Base-by-base conservation (phyloP, 2,113 vertebrate genomes). In the Amazona guildingii region DNA sequence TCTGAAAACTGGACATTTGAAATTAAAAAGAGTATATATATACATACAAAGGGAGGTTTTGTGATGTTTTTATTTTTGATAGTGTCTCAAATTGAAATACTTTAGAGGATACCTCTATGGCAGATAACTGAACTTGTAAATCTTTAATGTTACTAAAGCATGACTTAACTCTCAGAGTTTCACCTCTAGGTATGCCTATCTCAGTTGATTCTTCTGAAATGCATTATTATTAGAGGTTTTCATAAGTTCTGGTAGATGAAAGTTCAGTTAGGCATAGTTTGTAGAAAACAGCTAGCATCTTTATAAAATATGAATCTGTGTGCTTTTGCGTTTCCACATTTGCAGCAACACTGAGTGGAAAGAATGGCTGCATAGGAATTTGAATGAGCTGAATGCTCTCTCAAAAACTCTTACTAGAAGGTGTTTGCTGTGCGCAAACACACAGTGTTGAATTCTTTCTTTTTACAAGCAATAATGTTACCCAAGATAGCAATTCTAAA, bases 61-160 rank as follows among this genome's bases (percentile, higher is more conserved):
- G 21, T 83, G 46, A 70, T 83, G 43, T 20, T 82, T 95, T 95
- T 88, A 31, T 83, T 95, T 83, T 90, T 96, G 81, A 61, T 55
- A 39, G 68, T 57, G 29, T 89, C 48, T 94, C 72, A 63, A 83
- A 91, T 61, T 73, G 63, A 76, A 76, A 64, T 90, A 82, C 94
- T 94, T 82, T 48, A 62, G 75, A 88, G 37, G 46, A 21, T 77
- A 11, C 25, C 24, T 95, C 37, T 91, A 12, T 23, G 93, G 46
- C 52, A 82, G 62, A 21, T 92, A 86, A 74, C 55, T 90, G 23
- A 37, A 57, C 57, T 83, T 83, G 33, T 83, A 57, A 85, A 7
- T 91, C 63, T 69, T 72, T 92, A 78, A 54, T 23, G 5, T 79
- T 77, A 73, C 52, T 92, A 5, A 86, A 88, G 31, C 10, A 35